Evolutionary conservation across 2,113 vertebrate species (phyloP).

Genomic region (Orthochromis indermauri): DNA sequence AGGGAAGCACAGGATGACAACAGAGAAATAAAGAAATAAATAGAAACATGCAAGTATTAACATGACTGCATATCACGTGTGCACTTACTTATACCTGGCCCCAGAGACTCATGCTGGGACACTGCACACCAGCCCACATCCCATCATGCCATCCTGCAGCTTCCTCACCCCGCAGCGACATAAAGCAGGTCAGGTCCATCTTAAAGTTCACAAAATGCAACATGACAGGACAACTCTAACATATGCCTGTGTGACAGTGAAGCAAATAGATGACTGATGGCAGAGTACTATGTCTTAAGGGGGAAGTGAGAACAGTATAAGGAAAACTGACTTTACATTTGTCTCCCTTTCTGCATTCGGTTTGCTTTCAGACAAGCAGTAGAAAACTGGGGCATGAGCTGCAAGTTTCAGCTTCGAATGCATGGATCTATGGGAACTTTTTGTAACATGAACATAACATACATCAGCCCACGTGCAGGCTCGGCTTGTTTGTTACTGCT

Average conservation of each 20-base stretch:
- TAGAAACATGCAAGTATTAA: constrained; percentile 49
- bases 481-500: neutral
- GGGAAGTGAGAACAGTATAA: neutral
- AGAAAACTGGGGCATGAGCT: neutral
- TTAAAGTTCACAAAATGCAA: constrained; percentile 63
- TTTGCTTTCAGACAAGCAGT: neutral
- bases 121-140: constrained; percentile 28
- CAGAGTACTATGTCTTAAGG: constrained; percentile 37
- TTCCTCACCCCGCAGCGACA: constrained; percentile 44
- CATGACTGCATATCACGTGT: constrained; percentile 37
- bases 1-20: constrained; percentile 42
- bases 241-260: constrained; percentile 62
- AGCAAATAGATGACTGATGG: constrained; percentile 61
- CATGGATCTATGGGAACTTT: neutral
- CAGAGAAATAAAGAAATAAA: constrained; percentile 46
- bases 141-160: constrained; percentile 27
- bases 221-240: constrained; percentile 62
- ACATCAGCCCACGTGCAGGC: neutral
- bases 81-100: constrained; percentile 55
- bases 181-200: constrained; percentile 62
- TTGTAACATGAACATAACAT: neutral
- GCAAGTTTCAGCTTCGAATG: neutral
- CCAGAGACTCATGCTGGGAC: constrained; percentile 36
- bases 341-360: neutral
- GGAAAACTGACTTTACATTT: neutral